Base-by-base conservation (phyloP, 2,888 invertebrate species). In the Zhuqinia jingwanae region DNA sequence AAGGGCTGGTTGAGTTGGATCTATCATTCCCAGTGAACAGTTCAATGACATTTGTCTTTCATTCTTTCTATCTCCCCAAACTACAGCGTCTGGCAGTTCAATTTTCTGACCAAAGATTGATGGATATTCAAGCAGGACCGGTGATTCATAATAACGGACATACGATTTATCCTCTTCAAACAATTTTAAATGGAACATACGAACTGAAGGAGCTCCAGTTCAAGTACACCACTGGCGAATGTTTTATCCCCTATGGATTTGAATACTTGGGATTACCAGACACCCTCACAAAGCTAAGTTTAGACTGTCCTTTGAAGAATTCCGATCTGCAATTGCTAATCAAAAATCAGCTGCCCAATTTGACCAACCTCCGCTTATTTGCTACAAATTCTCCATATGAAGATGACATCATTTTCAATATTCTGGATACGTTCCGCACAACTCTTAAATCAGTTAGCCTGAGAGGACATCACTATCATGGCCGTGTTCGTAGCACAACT, bases 31-130 rank as follows among this genome's bases (percentile, higher is more conserved):
- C 80, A 5, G 13, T 70, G 5, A 80, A 70, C 45, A 80, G 80
- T 22, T 56, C 70, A 10, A 80, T 80, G 80, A 80, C 80, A 0
- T 80, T 80, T 45, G 56, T 70, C n/a, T 80, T 80, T 45, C 80
- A 68, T n/a, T 22, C 68, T 1, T 70, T 80, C 25, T 53, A 15
- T 11, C 42, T 80, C 5, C 80, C 80, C 3, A 45, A 58, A n/a
- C 27, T 80, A 8, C 47, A 68, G n/a, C 65, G 50, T 6, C n/a
- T 80, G 1, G 11, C 80, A 13, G 70, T 80, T 0, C 68, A 68
- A 15, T 80, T 80, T 58, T 79, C 79, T 17, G 79, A 79, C 1
- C 63, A 79, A 11, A 8, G 77, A 25, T 60, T 65, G 20, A 13
- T 60, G 17, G 50, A 80, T 17, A 13, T 30, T 0, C 8, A 47